phyloP scores from a whole-genome alignment of 2,113 vertebrate species.

The Platichthys stellatus region DNA sequence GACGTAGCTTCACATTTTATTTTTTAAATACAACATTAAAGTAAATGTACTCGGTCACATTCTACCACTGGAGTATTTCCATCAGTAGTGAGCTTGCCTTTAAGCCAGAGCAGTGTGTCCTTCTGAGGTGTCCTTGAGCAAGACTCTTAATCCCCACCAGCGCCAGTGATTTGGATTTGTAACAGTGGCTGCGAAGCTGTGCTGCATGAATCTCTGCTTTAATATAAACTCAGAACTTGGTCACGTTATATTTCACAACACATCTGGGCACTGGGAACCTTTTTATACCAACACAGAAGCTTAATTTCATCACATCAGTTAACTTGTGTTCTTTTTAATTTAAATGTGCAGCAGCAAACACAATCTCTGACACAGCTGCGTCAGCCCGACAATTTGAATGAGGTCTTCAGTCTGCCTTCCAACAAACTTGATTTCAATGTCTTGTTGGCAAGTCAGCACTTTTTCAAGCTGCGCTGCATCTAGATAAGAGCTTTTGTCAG shows the following conservation, averaged over 20 bases:
- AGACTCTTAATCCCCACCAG: conserved; percentile 45
- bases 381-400: conserved; percentile 41
- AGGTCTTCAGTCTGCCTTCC: conserved; percentile 45
- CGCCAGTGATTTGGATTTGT: background rate
- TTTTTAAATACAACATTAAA: background rate
- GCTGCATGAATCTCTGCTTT: background rate
- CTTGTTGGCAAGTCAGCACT: conserved; percentile 58
- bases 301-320: conserved; percentile 1
- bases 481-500: conserved; percentile 67
- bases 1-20: background rate
- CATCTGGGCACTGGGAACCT: background rate
- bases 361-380: conserved; percentile 1
- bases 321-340: conserved; percentile 2
- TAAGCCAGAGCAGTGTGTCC: conserved; percentile 15
- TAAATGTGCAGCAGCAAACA: conserved; percentile 38
- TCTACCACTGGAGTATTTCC: background rate
- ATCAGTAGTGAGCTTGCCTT: conserved; percentile 4
- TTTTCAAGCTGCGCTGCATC: conserved; percentile 49
- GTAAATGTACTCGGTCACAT: conserved; percentile 1
- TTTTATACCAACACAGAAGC: background rate
- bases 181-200: background rate
- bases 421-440: conserved; percentile 53
- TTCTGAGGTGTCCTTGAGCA: conserved; percentile 59
- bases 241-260: conserved; percentile 2
- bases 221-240: conserved; percentile 32